Evolutionary conservation across 1,140 invertebrate genomes (phyloP).

Genomic region (Bactericera cockerelli): DNA sequence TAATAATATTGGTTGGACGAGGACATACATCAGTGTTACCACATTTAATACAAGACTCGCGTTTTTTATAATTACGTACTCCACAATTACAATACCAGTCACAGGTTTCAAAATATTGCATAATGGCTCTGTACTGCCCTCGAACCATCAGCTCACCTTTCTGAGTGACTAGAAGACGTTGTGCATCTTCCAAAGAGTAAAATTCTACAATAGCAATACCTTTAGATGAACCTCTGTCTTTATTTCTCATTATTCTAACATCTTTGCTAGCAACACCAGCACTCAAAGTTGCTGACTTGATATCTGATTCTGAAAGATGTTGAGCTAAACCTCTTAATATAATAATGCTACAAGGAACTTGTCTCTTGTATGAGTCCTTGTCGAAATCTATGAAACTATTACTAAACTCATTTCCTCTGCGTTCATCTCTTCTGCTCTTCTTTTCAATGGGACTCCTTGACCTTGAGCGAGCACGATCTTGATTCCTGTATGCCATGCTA

Average conservation of each 20-base stretch:
- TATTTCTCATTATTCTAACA: constrained; percentile 68
- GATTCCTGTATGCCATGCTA: constrained; percentile 8
- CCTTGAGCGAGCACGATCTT: background rate
- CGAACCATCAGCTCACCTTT: constrained; percentile 56
- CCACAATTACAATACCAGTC: constrained; percentile 53
- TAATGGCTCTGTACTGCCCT: constrained; percentile 48
- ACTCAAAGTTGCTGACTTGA: constrained; percentile 52
- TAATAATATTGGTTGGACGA: constrained; percentile 78
- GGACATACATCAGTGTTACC: constrained; percentile 71
- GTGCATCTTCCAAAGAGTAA: constrained; percentile 70
- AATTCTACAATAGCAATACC: constrained; percentile 95
- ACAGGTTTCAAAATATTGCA: constrained; percentile 37
- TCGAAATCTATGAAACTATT: constrained; percentile 21
- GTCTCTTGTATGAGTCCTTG: constrained; percentile 43
- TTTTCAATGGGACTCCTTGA: background rate
- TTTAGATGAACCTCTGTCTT: constrained; percentile 76
- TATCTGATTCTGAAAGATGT: constrained; percentile 69
- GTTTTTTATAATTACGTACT: constrained; percentile 78
- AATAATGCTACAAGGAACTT: constrained; percentile 68
- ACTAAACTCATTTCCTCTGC: constrained; percentile 1
- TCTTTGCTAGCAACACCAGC: constrained; percentile 62
- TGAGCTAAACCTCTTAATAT: constrained; percentile 65
- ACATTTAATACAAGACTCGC: constrained; percentile 81
- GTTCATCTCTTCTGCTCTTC: constrained; percentile 9
- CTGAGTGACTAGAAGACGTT: constrained; percentile 83